Base-by-base conservation (phyloP, 2,888 invertebrate species). In the Deilephila porcellus region DNA sequence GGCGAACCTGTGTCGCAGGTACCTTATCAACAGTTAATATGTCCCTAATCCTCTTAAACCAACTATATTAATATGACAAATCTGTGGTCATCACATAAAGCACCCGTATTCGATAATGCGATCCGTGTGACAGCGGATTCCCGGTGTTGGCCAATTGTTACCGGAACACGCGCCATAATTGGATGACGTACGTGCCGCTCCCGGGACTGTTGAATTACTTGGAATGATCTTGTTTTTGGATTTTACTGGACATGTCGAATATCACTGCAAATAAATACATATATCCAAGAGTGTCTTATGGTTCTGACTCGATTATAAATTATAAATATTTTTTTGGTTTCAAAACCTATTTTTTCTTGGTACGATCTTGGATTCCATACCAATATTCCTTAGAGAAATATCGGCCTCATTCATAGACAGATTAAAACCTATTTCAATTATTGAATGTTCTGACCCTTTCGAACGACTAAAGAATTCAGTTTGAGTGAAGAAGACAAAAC, bases 121-220 rank as follows among this genome's bases (percentile, higher is more conserved):
- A 52, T 52, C 45, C 67, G 25, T 52, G 45, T 67, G 67, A 67
- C 67, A 52, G 45, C 20, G 20, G 67, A 52, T 20, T 67, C 67
- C 67, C 45, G 67, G 52, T 45, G 20, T 45, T 6, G 29, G 7
- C 25, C 25, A 25, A 25, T 67, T 52, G 67, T 52, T 25, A n/a
- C 34, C 63, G 64, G 45, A 63, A 63, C 63, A 67, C 25, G 14
- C 14, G 52, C 52, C 17, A 25, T 67, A 52, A 67, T 52, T 67
- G 52, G 64, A 64, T 64, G 64, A 64, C 20, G 45, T 14, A 45
- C 37, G 64, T 64, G 37, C 20, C 11, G 1, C 8, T 29, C 37
- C 20, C 11, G 20, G 34, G 17, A 17, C 62, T 60, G 60, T 29
- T 20, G 34, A 64, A 64, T 64, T 63, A 63, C 63, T 63, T 20